phyloP scores from a whole-genome alignment of 2,113 vertebrate species.

The Silurus meridionalis region DNA sequence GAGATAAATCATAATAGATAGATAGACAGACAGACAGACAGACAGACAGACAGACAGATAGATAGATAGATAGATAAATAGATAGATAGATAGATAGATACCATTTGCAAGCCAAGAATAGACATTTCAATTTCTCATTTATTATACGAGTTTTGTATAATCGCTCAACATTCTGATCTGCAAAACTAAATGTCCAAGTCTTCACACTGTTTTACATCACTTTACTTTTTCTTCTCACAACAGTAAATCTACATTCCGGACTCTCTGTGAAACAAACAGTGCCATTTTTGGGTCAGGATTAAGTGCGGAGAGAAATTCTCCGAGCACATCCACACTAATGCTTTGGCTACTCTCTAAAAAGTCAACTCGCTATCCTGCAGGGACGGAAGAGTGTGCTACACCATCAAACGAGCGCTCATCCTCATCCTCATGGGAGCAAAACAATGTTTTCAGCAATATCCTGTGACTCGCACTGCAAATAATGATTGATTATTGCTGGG shows the following conservation, averaged over 20 bases:
- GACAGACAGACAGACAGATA: neutral
- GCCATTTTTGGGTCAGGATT: conserved; percentile 53
- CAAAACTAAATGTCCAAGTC: neutral
- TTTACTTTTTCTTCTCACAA: neutral
- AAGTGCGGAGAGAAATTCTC: conserved; percentile 42
- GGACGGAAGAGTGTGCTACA: conserved; percentile 70
- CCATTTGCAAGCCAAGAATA: neutral
- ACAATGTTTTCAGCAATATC: conserved; percentile 72
- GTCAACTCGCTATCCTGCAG: conserved; percentile 66
- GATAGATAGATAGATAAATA: neutral
- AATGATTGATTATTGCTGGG: conserved; percentile 80
- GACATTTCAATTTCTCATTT: neutral
- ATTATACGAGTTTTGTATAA: neutral
- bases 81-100: neutral
- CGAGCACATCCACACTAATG: conserved; percentile 58
- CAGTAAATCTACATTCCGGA: neutral
- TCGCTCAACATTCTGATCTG: neutral
- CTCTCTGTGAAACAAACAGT: neutral
- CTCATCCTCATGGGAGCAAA: conserved; percentile 68
- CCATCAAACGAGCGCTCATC: conserved; percentile 73
- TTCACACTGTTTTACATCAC: neutral
- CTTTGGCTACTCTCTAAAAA: conserved; percentile 57
- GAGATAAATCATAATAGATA: neutral
- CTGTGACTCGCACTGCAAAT: conserved; percentile 66
- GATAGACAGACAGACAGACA: neutral